Conservation (phyloP, 2,888 invertebrate species). For the Catotricha subobsoleta region DNA sequence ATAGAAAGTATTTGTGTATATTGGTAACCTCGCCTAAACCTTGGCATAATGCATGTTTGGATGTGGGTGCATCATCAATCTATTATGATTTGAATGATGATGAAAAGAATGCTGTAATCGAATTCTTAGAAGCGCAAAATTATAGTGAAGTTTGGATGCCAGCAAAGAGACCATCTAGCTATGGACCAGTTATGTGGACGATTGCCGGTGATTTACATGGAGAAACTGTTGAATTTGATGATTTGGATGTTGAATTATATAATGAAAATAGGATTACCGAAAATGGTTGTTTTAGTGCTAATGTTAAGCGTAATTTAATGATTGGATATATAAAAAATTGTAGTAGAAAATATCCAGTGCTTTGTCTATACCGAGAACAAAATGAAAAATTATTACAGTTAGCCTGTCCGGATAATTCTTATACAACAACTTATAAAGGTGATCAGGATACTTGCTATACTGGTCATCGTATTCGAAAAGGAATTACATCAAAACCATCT, state of each 20-base stretch:
- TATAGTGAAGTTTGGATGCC: constrained; percentile 33
- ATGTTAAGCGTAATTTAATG: not conserved
- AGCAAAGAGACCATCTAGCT: constrained; percentile 27
- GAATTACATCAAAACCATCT: too few relatives aligned
- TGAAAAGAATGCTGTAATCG: constrained; percentile 17
- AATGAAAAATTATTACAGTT: constrained; percentile 12
- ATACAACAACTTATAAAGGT: constrained; percentile 1
- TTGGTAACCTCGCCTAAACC: constrained; percentile 18
- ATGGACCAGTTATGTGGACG: constrained; percentile 31
- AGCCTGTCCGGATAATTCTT: constrained; percentile 6
- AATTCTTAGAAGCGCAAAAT: constrained; percentile 16
- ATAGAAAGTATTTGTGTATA: constrained; percentile 18
- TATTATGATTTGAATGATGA: constrained; percentile 13
- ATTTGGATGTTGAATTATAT: constrained; percentile 8
- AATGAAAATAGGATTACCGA: constrained; percentile 13
- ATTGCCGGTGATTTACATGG: constrained; percentile 31
- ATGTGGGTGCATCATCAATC: constrained; percentile 17
- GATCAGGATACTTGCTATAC: constrained; percentile 1
- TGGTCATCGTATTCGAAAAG: not conserved
- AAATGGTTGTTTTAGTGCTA: constrained; percentile 19
- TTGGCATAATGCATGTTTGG: constrained; percentile 15
- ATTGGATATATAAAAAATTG: constrained; percentile 15
- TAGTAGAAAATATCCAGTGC: constrained; percentile 13
- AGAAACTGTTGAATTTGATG: constrained; percentile 14
- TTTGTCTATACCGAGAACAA: constrained; percentile 18